Base-by-base conservation (phyloP, 2,113 vertebrate genomes). In the Platanista minor region DNA sequence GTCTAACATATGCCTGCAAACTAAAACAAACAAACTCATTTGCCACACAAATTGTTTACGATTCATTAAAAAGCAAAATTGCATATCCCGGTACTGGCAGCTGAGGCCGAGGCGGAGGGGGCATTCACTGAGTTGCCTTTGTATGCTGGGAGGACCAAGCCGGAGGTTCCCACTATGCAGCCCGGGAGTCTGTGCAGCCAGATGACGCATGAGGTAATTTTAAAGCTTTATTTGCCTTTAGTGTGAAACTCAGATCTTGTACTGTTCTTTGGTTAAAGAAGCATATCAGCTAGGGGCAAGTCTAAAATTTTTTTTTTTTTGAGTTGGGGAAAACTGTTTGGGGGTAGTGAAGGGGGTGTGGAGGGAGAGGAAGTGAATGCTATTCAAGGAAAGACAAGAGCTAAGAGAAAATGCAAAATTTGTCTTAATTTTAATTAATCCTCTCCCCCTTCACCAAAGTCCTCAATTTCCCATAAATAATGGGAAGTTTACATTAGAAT, bases 21-120 rank as follows among this genome's bases (percentile, higher is more conserved):
- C 98, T 98, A 98, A 99, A 98, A 98, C 98, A 98, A 99, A 98
- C 98, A 98, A 98, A 97, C 98, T 98, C 97, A 78, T 98, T 98
- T 98, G 98, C 98, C 98, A 98, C 97, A 99, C 98, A 99, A 98
- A 99, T 99, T 99, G 98, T 99, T 99, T 99, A 98, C 98, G 98
- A 99, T 98, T 99, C 98, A 99, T 99, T 99, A 99, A 99, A 99
- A 99, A 98, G 98, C 98, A 99, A 99, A 99, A 98, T 98, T 99
- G 99, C 99, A 98, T 98, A 98, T 98, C 98, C 96, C 88, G 74
- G 98, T 80, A 98, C 98, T 99, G 99, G 99, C 99, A 98, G 99
- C 98, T 98, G 98, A 98, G 98, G 98, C 98, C 93, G 98, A 98
- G 98, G 98, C 98, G 98, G 98, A 98, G 98, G 98, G 98, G 98